Base-by-base conservation (phyloP, 2,888 invertebrate species). In the Halictus quadricinctus region DNA sequence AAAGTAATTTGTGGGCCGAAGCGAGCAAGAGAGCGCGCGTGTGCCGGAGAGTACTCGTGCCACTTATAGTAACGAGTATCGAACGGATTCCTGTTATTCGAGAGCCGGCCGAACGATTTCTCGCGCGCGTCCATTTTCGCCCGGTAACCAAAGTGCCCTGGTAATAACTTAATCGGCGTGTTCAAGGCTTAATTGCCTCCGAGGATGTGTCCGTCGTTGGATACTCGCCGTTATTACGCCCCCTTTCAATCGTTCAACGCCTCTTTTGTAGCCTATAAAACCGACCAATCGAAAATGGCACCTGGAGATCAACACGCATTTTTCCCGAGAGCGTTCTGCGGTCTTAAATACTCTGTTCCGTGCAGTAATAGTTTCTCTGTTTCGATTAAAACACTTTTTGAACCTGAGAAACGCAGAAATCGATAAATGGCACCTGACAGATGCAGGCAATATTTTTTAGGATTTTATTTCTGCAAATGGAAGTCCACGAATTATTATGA, bases 51-150 rank as follows among this genome's bases (percentile, higher is more conserved):
- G 83, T 79, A 81, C 89, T 86, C 86, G 84, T 82, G 75, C 88
- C 88, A 81, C 84, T 88, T 89, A 86, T 69, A 81, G 79, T 81
- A 83, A 88, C 87, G 80, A 89, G 84, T 86, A 86, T 86, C 88
- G 88, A 88, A 77, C 86, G 81, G 82, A 88, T 87, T 82, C 82
- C 86, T 75, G 79, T 76, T 86, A 86, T 86, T 76, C 82, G 81
- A 85, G 83, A 73, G 77, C 73, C 72, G 60, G 70, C 58, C 85
- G 72, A 80, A 69, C 82, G 72, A 82, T 75, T 87, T 80, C 73
- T 80, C 69, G 76, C 64, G 64, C 66, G 54, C 70, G 66, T 46
- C 60, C 77, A 81, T 77, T 83, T 87, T 76, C 76, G 81, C n/a
- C 81, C 48, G 25, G 15, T 21, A 48, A 54, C 21, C 29, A 58